Percentiles rank a stretch among this genome's conserved stretches.
Conservation (phyloP, 2,888 invertebrate species). For the Drosophila nr. perissopoda region DNA sequence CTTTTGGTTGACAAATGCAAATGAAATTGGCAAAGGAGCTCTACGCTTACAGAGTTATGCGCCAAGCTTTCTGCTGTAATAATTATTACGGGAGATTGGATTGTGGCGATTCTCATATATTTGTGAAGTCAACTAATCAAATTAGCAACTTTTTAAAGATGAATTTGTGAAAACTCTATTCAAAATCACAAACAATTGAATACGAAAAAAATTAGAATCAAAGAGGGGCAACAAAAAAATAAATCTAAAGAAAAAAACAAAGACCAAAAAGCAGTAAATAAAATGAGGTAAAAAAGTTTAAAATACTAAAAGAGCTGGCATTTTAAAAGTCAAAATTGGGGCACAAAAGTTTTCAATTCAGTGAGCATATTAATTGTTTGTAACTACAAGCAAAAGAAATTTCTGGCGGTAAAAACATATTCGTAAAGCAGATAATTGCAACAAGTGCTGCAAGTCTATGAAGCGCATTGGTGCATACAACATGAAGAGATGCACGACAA, state of each 20-base stretch:
- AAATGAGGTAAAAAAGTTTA: not conserved
- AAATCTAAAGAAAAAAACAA: not conserved
- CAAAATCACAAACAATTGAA: too few relatives aligned
- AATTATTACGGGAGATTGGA: not conserved
- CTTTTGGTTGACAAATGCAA: constrained; percentile 42
- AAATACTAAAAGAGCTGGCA: not conserved
- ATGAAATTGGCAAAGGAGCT: constrained; percentile 43
- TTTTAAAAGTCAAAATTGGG: not conserved
- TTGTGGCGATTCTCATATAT: not conserved
- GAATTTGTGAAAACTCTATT: not conserved
- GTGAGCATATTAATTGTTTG: constrained; percentile 29
- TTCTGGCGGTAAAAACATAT: constrained; percentile 12
- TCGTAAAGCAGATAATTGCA: constrained; percentile 43
- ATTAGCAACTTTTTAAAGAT: not conserved
- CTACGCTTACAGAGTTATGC: constrained; percentile 10
- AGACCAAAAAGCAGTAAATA: not conserved
- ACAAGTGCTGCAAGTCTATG: constrained; percentile 35
- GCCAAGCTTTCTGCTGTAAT: not conserved
- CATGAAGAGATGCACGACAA: constrained; percentile 29
- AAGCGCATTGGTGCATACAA: constrained; percentile 67
- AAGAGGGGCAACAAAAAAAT: not conserved
- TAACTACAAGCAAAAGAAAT: constrained; percentile 1
- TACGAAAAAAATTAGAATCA: too few relatives aligned
- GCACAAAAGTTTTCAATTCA: constrained; percentile 17
- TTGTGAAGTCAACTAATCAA: too few relatives aligned